Conservation (phyloP, 2,113 vertebrate species). For the Pampusana beccarii region DNA sequence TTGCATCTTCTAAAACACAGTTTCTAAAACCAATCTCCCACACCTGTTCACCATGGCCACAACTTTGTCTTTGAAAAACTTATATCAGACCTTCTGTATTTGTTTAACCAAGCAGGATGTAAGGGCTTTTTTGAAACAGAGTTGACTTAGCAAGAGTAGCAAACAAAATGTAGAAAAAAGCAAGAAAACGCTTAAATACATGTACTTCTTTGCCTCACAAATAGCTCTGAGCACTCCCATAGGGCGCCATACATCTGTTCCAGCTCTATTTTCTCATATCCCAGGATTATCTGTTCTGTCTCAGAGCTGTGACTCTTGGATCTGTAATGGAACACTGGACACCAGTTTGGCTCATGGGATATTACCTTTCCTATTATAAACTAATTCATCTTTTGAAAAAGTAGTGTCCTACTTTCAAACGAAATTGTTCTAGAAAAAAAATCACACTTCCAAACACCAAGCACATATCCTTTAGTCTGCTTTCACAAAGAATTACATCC, state of each 20-base stretch:
- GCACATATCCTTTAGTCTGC: background rate
- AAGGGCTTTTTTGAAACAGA: background rate
- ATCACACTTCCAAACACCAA: background rate
- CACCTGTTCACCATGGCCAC: background rate
- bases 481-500: background rate
- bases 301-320: slow-evolving; percentile 35
- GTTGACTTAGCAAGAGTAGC: background rate
- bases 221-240: slow-evolving; percentile 8
- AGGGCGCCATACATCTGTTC: slow-evolving; percentile 4
- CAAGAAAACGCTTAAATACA: slow-evolving; percentile 2
- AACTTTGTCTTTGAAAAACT: background rate
- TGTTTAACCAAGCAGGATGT: background rate
- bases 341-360: slow-evolving; percentile 10
- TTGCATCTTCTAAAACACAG: background rate
- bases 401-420: background rate
- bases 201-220: background rate
- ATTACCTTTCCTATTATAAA: slow-evolving; percentile 27
- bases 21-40: background rate
- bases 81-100: background rate
- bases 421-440: background rate
- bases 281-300: slow-evolving; percentile 41
- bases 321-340: slow-evolving; percentile 19
- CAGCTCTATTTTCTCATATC: slow-evolving; percentile 16
- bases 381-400: slow-evolving; percentile 24
- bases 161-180: background rate